Percentiles rank a stretch among this genome's conserved stretches.
Conservation (phyloP, 2,797 vertebrate genomes). For the Siniperca scherzeri region DNA sequence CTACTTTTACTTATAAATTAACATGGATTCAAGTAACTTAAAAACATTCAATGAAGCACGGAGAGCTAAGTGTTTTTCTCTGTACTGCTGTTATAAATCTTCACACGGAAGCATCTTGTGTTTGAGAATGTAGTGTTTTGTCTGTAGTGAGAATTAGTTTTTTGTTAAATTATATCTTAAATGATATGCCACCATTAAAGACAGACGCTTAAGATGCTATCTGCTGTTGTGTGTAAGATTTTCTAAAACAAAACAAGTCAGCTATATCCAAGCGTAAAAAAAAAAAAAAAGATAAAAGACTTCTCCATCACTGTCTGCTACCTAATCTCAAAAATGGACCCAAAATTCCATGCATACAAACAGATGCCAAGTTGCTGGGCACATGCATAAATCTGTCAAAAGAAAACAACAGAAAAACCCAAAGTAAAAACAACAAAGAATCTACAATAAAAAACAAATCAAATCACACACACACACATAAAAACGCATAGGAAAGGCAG, state of each 20-base stretch:
- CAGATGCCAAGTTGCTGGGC: slow-evolving; percentile 19
- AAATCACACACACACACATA: background rate
- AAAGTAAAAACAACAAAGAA: slow-evolving; percentile 18
- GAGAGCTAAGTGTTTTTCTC: slow-evolving; percentile 3
- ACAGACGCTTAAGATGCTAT: slow-evolving; percentile 15
- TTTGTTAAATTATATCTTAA: slow-evolving; percentile 34
- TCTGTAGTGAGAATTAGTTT: slow-evolving; percentile 14
- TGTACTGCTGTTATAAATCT: slow-evolving; percentile 17
- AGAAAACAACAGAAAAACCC: background rate
- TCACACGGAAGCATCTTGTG: slow-evolving; percentile 35
- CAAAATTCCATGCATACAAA: slow-evolving; percentile 20
- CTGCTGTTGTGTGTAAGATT: background rate
- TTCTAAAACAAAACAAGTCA: slow-evolving; percentile 42
- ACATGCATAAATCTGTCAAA: slow-evolving; percentile 41
- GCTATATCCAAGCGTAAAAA: background rate
- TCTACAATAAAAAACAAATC: slow-evolving; percentile 19
- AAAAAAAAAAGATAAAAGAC: background rate
- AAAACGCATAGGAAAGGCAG: slow-evolving; percentile 48
- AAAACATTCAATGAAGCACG: slow-evolving; percentile 63
- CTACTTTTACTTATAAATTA: slow-evolving; percentile 76
- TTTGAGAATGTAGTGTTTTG: slow-evolving; percentile 54
- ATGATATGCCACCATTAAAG: slow-evolving; percentile 13
- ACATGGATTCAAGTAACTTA: slow-evolving; percentile 82
- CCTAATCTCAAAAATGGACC: slow-evolving; percentile 27
- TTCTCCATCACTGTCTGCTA: slow-evolving; percentile 15